A percentile compares a stretch with the other conserved stretches of the same genome.
These are phyloP conservation scores for Psilanteris sp. DNA, from an alignment of 1,140 invertebrate species.

Conservation along the genomic window DNA sequence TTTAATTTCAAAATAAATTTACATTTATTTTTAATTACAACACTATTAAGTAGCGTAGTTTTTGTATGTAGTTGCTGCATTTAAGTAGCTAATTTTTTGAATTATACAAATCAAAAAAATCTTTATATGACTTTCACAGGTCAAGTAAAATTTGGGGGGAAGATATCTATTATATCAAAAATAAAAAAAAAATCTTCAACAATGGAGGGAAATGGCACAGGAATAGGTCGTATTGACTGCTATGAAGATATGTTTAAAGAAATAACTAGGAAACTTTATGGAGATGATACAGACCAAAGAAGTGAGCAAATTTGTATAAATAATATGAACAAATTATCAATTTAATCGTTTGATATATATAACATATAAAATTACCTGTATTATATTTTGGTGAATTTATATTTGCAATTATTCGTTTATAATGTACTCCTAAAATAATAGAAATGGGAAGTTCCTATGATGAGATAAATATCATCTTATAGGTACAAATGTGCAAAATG, in stretches of 20 bases:
- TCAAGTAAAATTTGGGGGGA: slow-evolving; percentile 41
- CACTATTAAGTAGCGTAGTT: too few species aligned
- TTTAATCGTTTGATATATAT: too few species aligned
- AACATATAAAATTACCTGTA: too few species aligned
- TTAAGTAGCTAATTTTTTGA: slow-evolving; percentile 2
- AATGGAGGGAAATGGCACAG: slow-evolving; percentile 79
- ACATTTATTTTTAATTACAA: too few species aligned
- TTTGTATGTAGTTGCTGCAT: neutral
- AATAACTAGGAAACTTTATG: slow-evolving; percentile 93
- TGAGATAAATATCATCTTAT: slow-evolving; percentile 6
- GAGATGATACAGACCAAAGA: slow-evolving; percentile 84
- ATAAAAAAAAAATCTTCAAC: slow-evolving; percentile 33
- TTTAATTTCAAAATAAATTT: too few species aligned
- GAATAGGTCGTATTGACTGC: slow-evolving; percentile 81
- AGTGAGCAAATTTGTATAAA: slow-evolving; percentile 71
- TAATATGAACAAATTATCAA: too few species aligned
- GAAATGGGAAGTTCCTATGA: too few species aligned
- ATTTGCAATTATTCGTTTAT: too few species aligned
- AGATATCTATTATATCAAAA: slow-evolving; percentile 39
- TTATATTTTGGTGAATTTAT: neutral
- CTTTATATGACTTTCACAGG: slow-evolving; percentile 57
- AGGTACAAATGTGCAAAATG: slow-evolving; percentile 79
- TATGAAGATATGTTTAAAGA: slow-evolving; percentile 91
- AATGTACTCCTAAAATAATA: too few species aligned
- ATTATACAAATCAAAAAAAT: slow-evolving; percentile 5